Conservation (phyloP, 2,888 invertebrate genomes). For the Andrena bucephala region DNA sequence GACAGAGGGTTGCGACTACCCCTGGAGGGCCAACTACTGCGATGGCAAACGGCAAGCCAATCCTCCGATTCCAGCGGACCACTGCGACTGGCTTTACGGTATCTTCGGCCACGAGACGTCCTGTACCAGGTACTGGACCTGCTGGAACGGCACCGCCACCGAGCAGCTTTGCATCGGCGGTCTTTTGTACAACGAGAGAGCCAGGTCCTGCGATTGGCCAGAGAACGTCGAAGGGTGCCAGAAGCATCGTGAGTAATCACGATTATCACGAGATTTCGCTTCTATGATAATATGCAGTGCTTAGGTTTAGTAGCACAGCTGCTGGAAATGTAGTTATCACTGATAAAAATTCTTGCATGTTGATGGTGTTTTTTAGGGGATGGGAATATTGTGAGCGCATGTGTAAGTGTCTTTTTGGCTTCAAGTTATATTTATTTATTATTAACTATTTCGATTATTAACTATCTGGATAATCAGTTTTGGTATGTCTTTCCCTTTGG, state of each 20-base stretch:
- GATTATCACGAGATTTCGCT: background rate
- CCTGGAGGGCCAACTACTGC: conserved; percentile 95
- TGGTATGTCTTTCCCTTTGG: too few relatives aligned
- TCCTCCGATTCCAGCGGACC: conserved; percentile 93
- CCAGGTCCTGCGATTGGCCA: conserved; percentile 97
- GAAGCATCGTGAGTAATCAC: conserved; percentile 93
- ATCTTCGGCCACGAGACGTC: conserved; percentile 97
- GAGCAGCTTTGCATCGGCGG: conserved; percentile 97
- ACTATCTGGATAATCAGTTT: too few relatives aligned
- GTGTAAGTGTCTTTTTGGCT: too few relatives aligned
- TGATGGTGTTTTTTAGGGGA: too few relatives aligned
- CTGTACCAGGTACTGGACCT: conserved; percentile 97
- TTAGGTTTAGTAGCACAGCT: background rate
- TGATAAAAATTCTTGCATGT: too few relatives aligned
- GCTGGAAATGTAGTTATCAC: background rate
- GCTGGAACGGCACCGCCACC: conserved; percentile 97
- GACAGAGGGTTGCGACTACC: conserved; percentile 95
- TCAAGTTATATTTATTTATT: too few relatives aligned
- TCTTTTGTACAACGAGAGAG: conserved; percentile 94
- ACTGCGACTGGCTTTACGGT: conserved; percentile 97
- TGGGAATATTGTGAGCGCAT: too few relatives aligned
- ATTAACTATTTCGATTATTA: too few relatives aligned
- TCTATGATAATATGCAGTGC: background rate
- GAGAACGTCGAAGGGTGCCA: conserved; percentile 97
- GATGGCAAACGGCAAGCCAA: conserved; percentile 93